phyloP scores from a whole-genome alignment of 2,113 vertebrate genomes.

The Ploceus nigricollis region DNA sequence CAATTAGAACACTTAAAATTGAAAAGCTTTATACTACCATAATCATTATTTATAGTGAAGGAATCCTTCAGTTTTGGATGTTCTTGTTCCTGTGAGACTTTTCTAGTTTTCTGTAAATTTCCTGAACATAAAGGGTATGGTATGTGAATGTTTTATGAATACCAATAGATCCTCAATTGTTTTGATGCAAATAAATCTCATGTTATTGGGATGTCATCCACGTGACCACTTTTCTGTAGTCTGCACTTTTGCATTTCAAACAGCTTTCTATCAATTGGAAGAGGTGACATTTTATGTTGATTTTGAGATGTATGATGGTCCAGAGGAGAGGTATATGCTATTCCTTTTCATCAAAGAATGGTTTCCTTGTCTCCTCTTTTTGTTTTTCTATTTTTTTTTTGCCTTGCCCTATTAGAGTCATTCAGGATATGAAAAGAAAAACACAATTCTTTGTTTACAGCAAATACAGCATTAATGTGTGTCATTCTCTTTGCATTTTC shows the following conservation, averaged over 20 bases:
- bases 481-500: not conserved
- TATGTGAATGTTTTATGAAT: not conserved
- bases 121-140: not conserved
- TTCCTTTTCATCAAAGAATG: not conserved
- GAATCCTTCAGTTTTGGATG: not conserved
- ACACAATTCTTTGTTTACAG: not conserved
- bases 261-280: not conserved
- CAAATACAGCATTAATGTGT: not conserved
- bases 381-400: no score
- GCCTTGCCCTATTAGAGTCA: not conserved
- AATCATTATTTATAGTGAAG: not conserved
- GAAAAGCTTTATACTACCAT: not conserved
- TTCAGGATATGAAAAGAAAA: not conserved
- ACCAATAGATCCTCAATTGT: not conserved
- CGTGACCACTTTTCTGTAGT: not conserved
- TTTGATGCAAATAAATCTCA: not conserved
- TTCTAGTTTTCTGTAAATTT: not conserved
- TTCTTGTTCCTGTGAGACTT: not conserved
- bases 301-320: not conserved
- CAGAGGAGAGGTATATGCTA: not conserved
- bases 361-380: not conserved
- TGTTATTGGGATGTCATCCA: not conserved
- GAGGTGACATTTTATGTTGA: not conserved
- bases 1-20: not conserved
- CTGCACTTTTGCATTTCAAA: not conserved